phyloP scores from a whole-genome alignment of 2,888 invertebrate genomes.

The Marasmarcha lunaedactyla region DNA sequence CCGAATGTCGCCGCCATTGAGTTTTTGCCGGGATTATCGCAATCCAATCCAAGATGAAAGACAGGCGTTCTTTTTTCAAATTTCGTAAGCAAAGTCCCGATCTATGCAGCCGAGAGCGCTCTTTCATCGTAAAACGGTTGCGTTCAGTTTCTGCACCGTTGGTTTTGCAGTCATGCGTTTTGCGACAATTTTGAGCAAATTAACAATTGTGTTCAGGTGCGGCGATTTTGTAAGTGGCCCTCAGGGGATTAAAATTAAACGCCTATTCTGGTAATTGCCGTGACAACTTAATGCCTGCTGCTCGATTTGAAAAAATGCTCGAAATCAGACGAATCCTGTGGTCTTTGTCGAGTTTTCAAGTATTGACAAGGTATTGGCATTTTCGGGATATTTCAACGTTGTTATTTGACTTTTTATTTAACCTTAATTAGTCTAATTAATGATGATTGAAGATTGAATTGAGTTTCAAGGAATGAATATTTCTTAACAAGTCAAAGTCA shows the following conservation, averaged over 20 bases:
- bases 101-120: background rate
- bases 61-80: background rate
- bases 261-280: slow-evolving; percentile 10
- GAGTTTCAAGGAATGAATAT: no score
- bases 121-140: slow-evolving; percentile 22
- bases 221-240: slow-evolving; percentile 20
- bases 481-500: no score
- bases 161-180: slow-evolving; percentile 26
- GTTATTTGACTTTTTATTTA: no score
- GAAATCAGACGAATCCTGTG: no score
- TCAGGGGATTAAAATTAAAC: slow-evolving; percentile 26
- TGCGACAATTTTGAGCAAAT: slow-evolving; percentile 21
- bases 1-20: slow-evolving; percentile 24
- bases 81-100: no score
- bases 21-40: slow-evolving; percentile 32
- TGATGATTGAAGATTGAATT: no score
- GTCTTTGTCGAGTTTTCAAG: no score
- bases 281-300: slow-evolving; percentile 17
- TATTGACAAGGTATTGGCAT: no score
- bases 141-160: slow-evolving; percentile 25
- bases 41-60: slow-evolving; percentile 29
- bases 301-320: slow-evolving; percentile 7
- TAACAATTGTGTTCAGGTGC: slow-evolving; percentile 17
- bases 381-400: no score
- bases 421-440: no score